Percentiles rank a stretch among this genome's conserved stretches.
phyloP scores from a whole-genome alignment of 2,113 vertebrate genomes.

The Nematolebias whitei region DNA sequence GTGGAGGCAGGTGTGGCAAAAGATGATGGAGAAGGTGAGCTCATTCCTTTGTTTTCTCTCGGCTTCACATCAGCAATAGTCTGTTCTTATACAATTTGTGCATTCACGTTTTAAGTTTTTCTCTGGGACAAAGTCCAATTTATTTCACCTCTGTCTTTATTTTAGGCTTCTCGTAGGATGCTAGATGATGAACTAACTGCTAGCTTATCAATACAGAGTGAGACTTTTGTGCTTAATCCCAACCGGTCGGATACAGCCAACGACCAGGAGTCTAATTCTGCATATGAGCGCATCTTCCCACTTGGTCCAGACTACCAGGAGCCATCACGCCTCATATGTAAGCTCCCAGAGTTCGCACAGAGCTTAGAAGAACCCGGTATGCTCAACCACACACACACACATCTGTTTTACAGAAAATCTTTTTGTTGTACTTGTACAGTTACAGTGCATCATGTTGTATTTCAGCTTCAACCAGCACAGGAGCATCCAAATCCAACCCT shows the following conservation, averaged over 20 bases:
- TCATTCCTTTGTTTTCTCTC: too few relatives aligned
- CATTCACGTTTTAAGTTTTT: neutral
- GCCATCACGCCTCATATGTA: slow-evolving; percentile 90
- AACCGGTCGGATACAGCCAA: slow-evolving; percentile 85
- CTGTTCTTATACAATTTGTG: neutral
- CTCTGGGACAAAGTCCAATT: slow-evolving; percentile 27
- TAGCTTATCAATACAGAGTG: slow-evolving; percentile 94
- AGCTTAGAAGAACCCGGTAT: slow-evolving; percentile 87
- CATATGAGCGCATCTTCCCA: slow-evolving; percentile 95
- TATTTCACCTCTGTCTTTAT: slow-evolving; percentile 53
- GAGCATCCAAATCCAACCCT: slow-evolving; percentile 78
- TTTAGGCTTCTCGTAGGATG: slow-evolving; percentile 91
- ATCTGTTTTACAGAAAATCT: neutral
- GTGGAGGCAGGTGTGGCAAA: slow-evolving; percentile 99
- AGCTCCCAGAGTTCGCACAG: slow-evolving; percentile 88
- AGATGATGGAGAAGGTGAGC: slow-evolving; percentile 97
- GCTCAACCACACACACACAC: neutral
- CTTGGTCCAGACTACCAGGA: slow-evolving; percentile 96
- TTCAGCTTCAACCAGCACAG: slow-evolving; percentile 79
- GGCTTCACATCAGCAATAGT: neutral
- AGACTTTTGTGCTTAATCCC: slow-evolving; percentile 90
- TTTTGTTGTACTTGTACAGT: neutral
- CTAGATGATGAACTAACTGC: slow-evolving; percentile 94
- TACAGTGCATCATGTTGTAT: neutral
- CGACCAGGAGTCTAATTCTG: slow-evolving; percentile 91